Base-by-base conservation (phyloP, 2,888 invertebrate genomes). In the Zygaena filipendulae region DNA sequence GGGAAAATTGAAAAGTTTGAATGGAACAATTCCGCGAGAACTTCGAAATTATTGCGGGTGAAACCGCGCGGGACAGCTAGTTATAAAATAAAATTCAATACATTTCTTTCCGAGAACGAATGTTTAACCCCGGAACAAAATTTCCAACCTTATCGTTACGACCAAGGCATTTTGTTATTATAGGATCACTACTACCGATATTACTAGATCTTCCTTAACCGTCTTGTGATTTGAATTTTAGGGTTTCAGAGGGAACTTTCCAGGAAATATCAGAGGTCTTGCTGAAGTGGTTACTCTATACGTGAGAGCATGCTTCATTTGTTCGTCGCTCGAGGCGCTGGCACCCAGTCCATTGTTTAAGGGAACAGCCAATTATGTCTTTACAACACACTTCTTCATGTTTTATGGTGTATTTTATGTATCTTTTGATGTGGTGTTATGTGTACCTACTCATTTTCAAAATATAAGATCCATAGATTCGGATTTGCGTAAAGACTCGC, bases 251-350 rank as follows among this genome's bases (percentile, higher is more conserved):
- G 14, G 35, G 28, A 28, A 32, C 27, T 26, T 35, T 28, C 32
- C 28, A 33, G 23, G 32, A 19, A 29, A 23, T 29, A 30, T 14
- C 30, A 31, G 29, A 37, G 60, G 25, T 55, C 59, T 46, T 36
- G 31, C 29, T 28, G 49, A 47, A 47, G 43, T 59, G 57, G 69
- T 47, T 42, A 30, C 18, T 40, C 27, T 45, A 49, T 54, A 62
- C 63, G 63, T 69, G 64, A 66, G 66, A 62, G 61, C 60, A 61
- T 58, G 64, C 59, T 71, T 70, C 68, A 66, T 72, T 71, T 69
- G 60, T 55, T 59, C 45, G 36, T 59, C 39, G 61, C 72, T 60
- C 34, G 49, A 48, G 69, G 74, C 69, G 47, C 54, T 49, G 53
- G 67, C 64, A 59, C 59, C 64, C 51, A 45, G 44, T 47, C 62